Base-by-base conservation (phyloP, 92 coral and sea anemone species). In the Paragorgia papillata region DNA sequence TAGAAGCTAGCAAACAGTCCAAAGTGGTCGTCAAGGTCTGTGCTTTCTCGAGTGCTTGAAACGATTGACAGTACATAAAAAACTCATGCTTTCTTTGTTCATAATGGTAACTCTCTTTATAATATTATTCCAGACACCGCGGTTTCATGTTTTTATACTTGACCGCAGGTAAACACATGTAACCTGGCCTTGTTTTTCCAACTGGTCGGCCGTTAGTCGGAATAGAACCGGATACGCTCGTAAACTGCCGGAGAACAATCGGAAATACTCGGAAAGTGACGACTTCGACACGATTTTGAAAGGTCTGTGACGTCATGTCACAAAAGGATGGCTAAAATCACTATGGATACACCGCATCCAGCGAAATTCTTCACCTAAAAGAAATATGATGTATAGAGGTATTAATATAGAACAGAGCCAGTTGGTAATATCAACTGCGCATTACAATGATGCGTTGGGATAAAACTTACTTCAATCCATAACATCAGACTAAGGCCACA, bases 171-270 rank as follows among this genome's bases (percentile, higher is more conserved):
- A 43, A 62, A 64, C 53, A 64, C n/a, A 19, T 1, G 71, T 64
- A 64, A 64, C 71, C 71, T 19, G 29, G 71, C 71, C 71, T 64
- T 64, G 51, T 64, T 35, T 64, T 64, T 64, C 46, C 9, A 39
- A 17, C 44, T 39, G 4, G 68, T 62, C 48, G 43, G 5, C 43
- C 43, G 6, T 12, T 37, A 5, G 6, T 12, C 43, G 6, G 12
- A 37, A 37, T 37, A 4, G 5, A 12, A 4, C 12, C 43, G 12
- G 2, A 46, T 6, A 15, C 15, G 2, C 9, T 15, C n/a, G 53
- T 46, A 46, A 2, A 7, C n/a, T 46, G 12, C n/a, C n/a, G n/a
- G 7, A 46, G 10, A 37, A 10, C 43, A 37, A 4, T 37, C 43
- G 43, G 15, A 46, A 2, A 46, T 46, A 15, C 2, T 15, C n/a